Base-by-base conservation (phyloP, 2,888 invertebrate genomes). In the Euzetes globulus region DNA sequence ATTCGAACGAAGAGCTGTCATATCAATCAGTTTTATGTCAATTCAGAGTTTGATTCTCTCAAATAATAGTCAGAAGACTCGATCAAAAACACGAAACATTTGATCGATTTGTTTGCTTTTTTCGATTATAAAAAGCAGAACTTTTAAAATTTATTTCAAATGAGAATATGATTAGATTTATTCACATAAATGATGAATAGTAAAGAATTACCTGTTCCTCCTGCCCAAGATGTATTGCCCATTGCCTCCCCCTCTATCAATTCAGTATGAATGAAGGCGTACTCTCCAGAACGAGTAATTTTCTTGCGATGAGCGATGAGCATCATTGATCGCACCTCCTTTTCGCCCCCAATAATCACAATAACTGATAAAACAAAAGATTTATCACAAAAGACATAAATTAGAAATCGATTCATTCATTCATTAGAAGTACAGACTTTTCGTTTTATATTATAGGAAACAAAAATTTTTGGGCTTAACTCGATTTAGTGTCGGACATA, bases 211-310 rank as follows among this genome's bases (percentile, higher is more conserved):
- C 78, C 78, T 29, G 60, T 52, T 55, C 78, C 78, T 60, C 77
- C 74, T 25, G 77, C 72, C 78, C 78, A 79, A 1, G 78, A 77
- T 5, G 75, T 76, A 33, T 78, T 78, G 33, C 78, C 78, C n/a
- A 77, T 76, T n/a, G 78, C 78, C 75, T 79, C 78, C 25, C 75
- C 75, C 45, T 79, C 78, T 25, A 78, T 77, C n/a, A 79, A 72
- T 65, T 79, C 78, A 2, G 78, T 72, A 58, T 77, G 78, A 15
- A 79, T 52, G 74, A 79, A 79, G 0, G 77, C 78, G 47, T 78
- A 79, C 13, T 78, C 77, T 52, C 78, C 78, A 6, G 71, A 72
- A 0, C 65, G 33, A 19, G 78, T 79, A 76, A 79, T 78, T n/a
- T 75, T 75, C 52, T 77, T 58, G 9, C 65, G 58, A 45, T 77